These are phyloP conservation scores for Kuschelorhynchus macadamiae DNA, from an alignment of 2,888 invertebrate species.

Conservation along the genomic window DNA sequence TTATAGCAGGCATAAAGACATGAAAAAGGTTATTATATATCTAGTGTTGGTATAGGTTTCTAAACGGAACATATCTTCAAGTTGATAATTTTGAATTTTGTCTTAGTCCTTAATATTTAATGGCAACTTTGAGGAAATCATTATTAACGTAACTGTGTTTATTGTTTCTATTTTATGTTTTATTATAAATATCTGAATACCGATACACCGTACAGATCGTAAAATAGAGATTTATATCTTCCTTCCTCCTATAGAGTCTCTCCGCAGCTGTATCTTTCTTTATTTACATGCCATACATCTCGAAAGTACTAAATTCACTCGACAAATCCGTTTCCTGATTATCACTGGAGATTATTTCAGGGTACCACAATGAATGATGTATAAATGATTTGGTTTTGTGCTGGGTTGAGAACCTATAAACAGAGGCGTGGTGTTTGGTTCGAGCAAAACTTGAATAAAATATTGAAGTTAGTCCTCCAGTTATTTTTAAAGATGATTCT, in stretches of 20 bases:
- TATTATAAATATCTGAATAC: background rate
- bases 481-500: no score
- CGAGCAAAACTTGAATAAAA: no score
- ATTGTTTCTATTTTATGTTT: slow-evolving; percentile 10
- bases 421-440: no score
- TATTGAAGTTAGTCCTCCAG: no score
- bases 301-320: slow-evolving; percentile 26
- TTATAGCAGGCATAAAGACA: no score
- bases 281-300: slow-evolving; percentile 7
- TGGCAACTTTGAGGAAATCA: no score
- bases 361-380: slow-evolving; percentile 35
- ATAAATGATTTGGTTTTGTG: slow-evolving; percentile 27
- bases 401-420: background rate
- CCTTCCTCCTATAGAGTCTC: background rate
- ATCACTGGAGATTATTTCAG: slow-evolving; percentile 33
- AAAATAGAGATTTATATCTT: slow-evolving; percentile 8
- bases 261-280: slow-evolving; percentile 18
- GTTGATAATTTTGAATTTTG: no score
- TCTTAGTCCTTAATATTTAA: no score
- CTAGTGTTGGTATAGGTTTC: no score
- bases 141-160: no score
- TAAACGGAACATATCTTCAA: no score
- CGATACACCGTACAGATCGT: background rate
- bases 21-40: no score
- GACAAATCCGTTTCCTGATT: slow-evolving; percentile 38